Evolutionary conservation across 2,888 invertebrate species (phyloP).

Genomic region (Flexamia atlantica): DNA sequence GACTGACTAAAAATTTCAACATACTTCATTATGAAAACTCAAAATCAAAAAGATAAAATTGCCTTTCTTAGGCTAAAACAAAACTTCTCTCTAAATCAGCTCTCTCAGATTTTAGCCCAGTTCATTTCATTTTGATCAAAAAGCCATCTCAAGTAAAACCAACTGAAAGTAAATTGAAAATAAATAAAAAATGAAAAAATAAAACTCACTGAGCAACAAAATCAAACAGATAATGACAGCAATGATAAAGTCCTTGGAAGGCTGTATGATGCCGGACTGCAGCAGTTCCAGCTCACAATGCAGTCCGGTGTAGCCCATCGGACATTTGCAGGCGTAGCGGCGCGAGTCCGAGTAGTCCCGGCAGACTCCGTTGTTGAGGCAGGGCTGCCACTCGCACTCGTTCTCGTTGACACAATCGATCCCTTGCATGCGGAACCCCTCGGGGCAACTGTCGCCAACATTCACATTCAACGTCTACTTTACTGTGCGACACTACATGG

Average conservation of each 20-base stretch:
- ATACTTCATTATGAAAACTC: too few relatives aligned
- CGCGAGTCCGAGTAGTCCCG: slow-evolving; percentile 73
- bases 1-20: too few relatives aligned
- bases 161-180: neutral
- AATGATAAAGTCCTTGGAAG: slow-evolving; percentile 92
- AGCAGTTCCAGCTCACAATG: slow-evolving; percentile 78
- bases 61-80: too few relatives aligned
- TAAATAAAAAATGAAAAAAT: slow-evolving; percentile 33
- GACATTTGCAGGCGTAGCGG: slow-evolving; percentile 74
- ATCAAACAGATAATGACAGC: slow-evolving; percentile 92
- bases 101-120: too few relatives aligned
- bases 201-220: slow-evolving; percentile 91
- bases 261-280: slow-evolving; percentile 88
- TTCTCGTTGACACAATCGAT: slow-evolving; percentile 75
- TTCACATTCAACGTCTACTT: slow-evolving; percentile 52
- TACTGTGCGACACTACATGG: slow-evolving; percentile 64
- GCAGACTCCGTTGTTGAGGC: slow-evolving; percentile 75
- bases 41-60: too few relatives aligned
- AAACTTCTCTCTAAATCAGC: too few relatives aligned
- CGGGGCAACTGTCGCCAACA: slow-evolving; percentile 83
- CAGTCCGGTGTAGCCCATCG: slow-evolving; percentile 73
- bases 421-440: slow-evolving; percentile 83
- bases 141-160: too few relatives aligned
- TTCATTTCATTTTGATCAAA: too few relatives aligned
- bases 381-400: slow-evolving; percentile 75